Base-by-base conservation (phyloP, 2,113 vertebrate species). In the Macroglossus sobrinus region DNA sequence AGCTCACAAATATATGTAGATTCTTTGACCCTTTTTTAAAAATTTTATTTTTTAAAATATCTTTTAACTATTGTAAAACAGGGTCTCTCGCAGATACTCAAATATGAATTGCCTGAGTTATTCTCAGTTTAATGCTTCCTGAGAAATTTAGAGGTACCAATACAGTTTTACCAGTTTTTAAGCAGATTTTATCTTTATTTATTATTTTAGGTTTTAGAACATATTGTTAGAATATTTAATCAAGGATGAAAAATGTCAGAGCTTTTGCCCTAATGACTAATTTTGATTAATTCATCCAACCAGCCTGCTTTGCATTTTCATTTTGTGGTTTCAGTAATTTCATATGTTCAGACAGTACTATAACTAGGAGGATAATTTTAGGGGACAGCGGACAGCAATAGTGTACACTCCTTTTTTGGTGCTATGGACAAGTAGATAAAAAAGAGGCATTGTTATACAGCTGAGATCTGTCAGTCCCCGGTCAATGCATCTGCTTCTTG, bases 161-260 rank as follows among this genome's bases (percentile, higher is more conserved):
- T 78, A 74, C 2, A 89, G 2, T 89, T 86, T 71, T 91, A 81
- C 53, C 47, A 92, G 45, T 76, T 33, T 76, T 84, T 91, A 66
- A 78, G n/a, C 19, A 82, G 24, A 86, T 84, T 57, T 84, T 86
- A 6, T 86, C 85, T 66, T 94, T 38, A 89, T 80, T 89, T 75
- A 91, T 95, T 75, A 71, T 75, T 84, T 94, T 79, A 86, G 43
- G 7, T 30, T 94, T 96, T 50, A 45, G 50, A 61, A 75, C 35
- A 69, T 68, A 68, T n/a, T 85, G 47, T 82, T 85, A 95, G 53
- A 81, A 66, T 93, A n/a, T 64, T 84, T 75, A 91, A 79, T 79
- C 55, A 94, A 94, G 28, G 72, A 91, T 91, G 24, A 95, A 81
- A 72, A 81, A 68, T 68, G 45, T 68, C 55, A 72, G 66, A 78